A percentile compares a stretch with the other conserved stretches of the same genome.
Conservation (phyloP, 2,888 invertebrate genomes). For the Lottia gigantea region DNA sequence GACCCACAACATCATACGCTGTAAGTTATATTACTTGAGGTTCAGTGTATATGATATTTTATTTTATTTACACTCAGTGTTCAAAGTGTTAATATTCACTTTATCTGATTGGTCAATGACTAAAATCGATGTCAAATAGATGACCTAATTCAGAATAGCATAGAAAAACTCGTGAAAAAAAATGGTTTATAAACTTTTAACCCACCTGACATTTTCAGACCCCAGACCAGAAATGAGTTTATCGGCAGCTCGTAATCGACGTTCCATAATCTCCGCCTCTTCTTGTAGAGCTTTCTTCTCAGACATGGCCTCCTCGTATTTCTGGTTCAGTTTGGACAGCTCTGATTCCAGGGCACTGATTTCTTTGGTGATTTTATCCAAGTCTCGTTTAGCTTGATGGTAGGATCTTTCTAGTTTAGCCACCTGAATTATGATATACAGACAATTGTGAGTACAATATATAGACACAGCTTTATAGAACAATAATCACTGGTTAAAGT, state of each 20-base stretch:
- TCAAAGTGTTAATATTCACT: no score
- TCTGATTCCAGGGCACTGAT: slow-evolving; percentile 79
- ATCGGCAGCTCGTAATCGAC: slow-evolving; percentile 84
- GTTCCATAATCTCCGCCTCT: slow-evolving; percentile 84
- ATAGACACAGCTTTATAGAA: no score
- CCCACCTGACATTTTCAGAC: slow-evolving; percentile 80
- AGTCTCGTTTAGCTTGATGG: slow-evolving; percentile 70
- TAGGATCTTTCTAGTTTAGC: slow-evolving; percentile 81
- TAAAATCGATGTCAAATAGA: no score
- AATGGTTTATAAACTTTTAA: not conserved
- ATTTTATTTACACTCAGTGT: no score
- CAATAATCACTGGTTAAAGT: no score
- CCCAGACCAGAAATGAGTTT: slow-evolving; percentile 87
- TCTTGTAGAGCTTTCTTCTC: slow-evolving; percentile 79
- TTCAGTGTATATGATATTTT: no score
- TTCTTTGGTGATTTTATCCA: slow-evolving; percentile 82
- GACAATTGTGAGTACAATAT: no score
- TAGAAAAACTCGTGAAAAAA: no score
- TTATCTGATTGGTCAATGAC: no score
- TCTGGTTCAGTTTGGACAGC: slow-evolving; percentile 77
- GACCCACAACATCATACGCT: no score
- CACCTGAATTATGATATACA: slow-evolving; percentile 69
- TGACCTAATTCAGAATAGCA: no score
- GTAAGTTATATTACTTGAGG: no score
- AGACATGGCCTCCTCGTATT: slow-evolving; percentile 82